Percentiles rank a stretch among this genome's conserved stretches.
phyloP scores from a whole-genome alignment of 2,113 vertebrate species.

The Corydoras sp. region DNA sequence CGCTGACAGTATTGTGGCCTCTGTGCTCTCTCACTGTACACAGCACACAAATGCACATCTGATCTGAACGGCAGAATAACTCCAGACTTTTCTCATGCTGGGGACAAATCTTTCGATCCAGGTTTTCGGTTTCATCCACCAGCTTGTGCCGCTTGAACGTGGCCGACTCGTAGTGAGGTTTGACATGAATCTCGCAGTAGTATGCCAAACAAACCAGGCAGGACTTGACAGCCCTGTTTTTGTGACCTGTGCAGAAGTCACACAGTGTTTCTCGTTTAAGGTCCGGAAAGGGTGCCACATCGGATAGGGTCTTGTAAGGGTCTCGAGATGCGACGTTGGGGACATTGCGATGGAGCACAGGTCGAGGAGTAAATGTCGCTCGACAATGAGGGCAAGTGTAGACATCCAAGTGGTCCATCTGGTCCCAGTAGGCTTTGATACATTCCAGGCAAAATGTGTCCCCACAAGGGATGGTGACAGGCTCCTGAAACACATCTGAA shows the following conservation, averaged over 20 bases:
- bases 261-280: conserved; percentile 61
- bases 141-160: conserved; percentile 70
- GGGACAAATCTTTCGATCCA: conserved; percentile 67
- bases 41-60: conserved; percentile 62
- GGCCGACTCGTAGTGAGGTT: conserved; percentile 70
- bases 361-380: conserved; percentile 65
- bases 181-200: conserved; percentile 74
- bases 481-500: conserved; percentile 52
- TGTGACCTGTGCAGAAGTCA: conserved; percentile 68
- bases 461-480: conserved; percentile 67
- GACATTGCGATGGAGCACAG: conserved; percentile 53
- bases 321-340: conserved; percentile 51
- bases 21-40: conserved; percentile 71
- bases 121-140: conserved; percentile 60
- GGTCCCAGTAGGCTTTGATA: conserved; percentile 74
- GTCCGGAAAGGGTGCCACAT: conserved; percentile 52
- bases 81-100: conserved; percentile 72
- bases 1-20: conserved; percentile 65
- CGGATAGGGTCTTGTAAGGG: conserved; percentile 36
- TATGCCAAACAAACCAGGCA: conserved; percentile 69
- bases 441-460: conserved; percentile 70
- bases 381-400: conserved; percentile 67
- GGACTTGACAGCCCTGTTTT: conserved; percentile 65
- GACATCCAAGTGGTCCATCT: conserved; percentile 65
- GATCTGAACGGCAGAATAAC: conserved; percentile 67